These are phyloP conservation scores for Gadopsis bispinosus DNA, from an alignment of 2,797 vertebrate species.

Conservation along the genomic window DNA sequence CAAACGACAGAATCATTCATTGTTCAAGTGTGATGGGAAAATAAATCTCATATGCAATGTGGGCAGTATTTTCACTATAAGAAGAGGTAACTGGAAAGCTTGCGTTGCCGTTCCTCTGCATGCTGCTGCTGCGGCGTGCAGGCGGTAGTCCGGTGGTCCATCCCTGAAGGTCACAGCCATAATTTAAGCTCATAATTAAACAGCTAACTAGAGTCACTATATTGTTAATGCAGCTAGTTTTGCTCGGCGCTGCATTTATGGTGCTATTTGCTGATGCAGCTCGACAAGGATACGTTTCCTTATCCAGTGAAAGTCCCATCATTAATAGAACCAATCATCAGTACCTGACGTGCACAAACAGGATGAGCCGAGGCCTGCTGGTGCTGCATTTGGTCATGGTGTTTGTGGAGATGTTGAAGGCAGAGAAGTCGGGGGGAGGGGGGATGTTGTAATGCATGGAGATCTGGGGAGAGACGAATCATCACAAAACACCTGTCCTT, in stretches of 20 bases:
- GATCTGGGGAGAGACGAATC: constrained; percentile 68
- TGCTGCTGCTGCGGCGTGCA: too few species aligned
- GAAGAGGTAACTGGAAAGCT: too few species aligned
- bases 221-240: neutral
- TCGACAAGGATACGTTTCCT: neutral
- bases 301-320: neutral
- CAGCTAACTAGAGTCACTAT: neutral
- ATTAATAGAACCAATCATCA: neutral
- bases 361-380: constrained; percentile 58
- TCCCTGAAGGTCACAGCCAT: neutral
- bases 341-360: constrained; percentile 74
- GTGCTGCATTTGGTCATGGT: constrained; percentile 55
- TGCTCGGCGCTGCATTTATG: neutral
- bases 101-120: too few species aligned
- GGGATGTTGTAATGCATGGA: constrained; percentile 83
- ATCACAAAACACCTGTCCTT: neutral
- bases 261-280: neutral
- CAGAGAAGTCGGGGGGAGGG: constrained; percentile 76
- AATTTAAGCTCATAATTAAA: neutral
- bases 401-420: constrained; percentile 71
- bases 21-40: neutral
- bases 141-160: too few species aligned
- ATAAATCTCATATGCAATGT: too few species aligned
- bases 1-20: neutral
- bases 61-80: too few species aligned